Evolutionary conservation across 1,140 invertebrate species (phyloP), one percentile per base, ranked within the genome.

Genomic region (Pollicipes pollicipes): DNA sequence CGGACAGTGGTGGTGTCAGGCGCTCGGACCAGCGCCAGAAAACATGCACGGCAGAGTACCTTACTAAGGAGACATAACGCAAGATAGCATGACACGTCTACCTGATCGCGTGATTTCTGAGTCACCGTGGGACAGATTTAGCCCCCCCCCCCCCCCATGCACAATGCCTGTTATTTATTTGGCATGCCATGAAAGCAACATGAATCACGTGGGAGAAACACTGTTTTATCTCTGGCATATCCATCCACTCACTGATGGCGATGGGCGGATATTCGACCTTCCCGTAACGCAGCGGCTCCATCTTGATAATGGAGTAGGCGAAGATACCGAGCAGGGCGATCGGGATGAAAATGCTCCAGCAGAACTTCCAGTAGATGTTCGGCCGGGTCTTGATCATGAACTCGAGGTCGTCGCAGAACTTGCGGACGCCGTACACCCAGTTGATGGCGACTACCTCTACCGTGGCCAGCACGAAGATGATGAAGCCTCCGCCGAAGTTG

Each of bases 331-430:
- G 80, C 74, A 94, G 83, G 73, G 89, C 83, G 0, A 85, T 75
- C 0, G 75, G 90, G 16, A 88, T 88, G n/a, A 92, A 79, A 70
- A 90, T 76, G 31, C 85, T 85, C 91, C 91, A 94, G 72, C 88
- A 90, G 26, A 89, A 76, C 69, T 87, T 83, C 90, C 90, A 93
- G 78, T 89, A 92, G 0, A 85, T 72, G 0, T 86, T 84, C 0
- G 89, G 85, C 72, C 83, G 83, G 28, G 82, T 83, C 10, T 85
- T 84, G 70, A 88, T 74, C 81, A 83, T 84, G 68, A 80, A 78
- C n/a, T 81, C 70, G 29, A 83, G 76, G 69, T 83, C 81, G 17
- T 78, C 76, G 64, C 75, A 76, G 71, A 82, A 78, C n/a, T 77
- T 76, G 8, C 78, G 74, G 27, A 80, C 75, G 70, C 81, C 81